Base-by-base conservation (phyloP, 1,140 invertebrate species). In the Bombus picipes region DNA sequence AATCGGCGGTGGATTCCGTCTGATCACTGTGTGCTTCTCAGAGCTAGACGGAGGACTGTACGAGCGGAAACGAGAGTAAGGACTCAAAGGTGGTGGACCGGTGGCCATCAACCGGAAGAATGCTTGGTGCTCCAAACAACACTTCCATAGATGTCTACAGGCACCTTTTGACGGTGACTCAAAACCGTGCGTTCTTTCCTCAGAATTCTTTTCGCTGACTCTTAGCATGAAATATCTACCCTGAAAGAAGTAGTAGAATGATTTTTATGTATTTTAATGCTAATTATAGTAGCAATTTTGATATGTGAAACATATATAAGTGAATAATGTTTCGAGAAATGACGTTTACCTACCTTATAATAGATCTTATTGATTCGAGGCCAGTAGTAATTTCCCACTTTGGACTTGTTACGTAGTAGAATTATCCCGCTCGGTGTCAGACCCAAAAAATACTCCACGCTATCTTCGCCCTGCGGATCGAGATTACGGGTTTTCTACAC, bases 301-400 rank as follows among this genome's bases (percentile, higher is more conserved):
- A 59, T 59, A 59, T 13, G 4, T 3, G 12, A 62, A n/a, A 62
- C 10, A n/a, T 4, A n/a, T 4, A 62, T n/a, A 2, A 34, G 4
- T 28, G 22, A 71, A 22, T 3, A 6, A n/a, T 22, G 28, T 37
- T n/a, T 13, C 6, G 2, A 34, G 8, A 80, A 81, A n/a, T 73
- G 28, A 62, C 4, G 43, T 32, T 41, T 34, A 43, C 85, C 68
- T 93, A 95, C 95, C 96, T 99, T 99, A 95, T 98, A 98, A 95
- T 98, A 99, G 90, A 99, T 97, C 96, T 99, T 99, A 86, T 97
- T 98, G 92, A 99, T 99, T 94, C 98, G 97, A 72, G 98, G 98
- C 99, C 99, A 99, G 95, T 99, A 99, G 96, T 99, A 99, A 95
- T 99, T 98, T 88, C 99, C 99, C 90, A 99, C 99, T 96, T 99